Base-by-base conservation (phyloP, 2,888 invertebrate species). In the Limnephilus auricula region DNA sequence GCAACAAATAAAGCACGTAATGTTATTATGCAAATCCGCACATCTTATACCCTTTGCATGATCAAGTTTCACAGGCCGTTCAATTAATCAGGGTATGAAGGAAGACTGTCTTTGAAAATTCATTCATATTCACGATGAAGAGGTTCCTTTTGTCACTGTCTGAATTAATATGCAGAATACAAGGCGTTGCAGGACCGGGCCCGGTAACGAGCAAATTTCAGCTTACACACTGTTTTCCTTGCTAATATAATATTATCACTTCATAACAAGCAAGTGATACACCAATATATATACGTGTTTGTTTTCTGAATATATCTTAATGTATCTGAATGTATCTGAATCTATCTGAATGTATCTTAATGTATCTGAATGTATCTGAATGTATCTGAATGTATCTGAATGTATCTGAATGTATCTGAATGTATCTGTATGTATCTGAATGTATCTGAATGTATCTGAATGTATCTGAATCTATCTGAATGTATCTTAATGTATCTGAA, bases 111-210 rank as follows among this genome's bases (percentile, higher is more conserved):
- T 87, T 86, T 65, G 91, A 90, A 91, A 91, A 90, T 92, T 92
- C 92, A 92, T 92, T 92, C 92, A 92, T 91, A 92, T 92, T 92
- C 92, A 89, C 40, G 89, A 89, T 82, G 89, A 37, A 37, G 79
- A 79, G 80, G 30, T 82, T 89, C 80, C 89, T 79, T 89, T 89
- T 89, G 89, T 82, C 89, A 32, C 79, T 50, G 45, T 80, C 82
- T 30, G 82, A 45, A 89, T 89, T 89, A 89, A 89, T 89, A 89
- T 89, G 89, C 89, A 82, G 82, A 82, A 79, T 79, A 82, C 82
- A 82, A 30, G 65, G 18, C 86, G n/a, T 18, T 25, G 79, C 89
- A 82, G 91, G 89, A 37, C 31, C 79, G 79, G 32, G 25, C 65
- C 65, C 65, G 65, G 25, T 65, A 65, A 65, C 25, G 65, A 65